Conservation (phyloP, 2,113 vertebrate species). For the Oncorhynchus clarkii region DNA sequence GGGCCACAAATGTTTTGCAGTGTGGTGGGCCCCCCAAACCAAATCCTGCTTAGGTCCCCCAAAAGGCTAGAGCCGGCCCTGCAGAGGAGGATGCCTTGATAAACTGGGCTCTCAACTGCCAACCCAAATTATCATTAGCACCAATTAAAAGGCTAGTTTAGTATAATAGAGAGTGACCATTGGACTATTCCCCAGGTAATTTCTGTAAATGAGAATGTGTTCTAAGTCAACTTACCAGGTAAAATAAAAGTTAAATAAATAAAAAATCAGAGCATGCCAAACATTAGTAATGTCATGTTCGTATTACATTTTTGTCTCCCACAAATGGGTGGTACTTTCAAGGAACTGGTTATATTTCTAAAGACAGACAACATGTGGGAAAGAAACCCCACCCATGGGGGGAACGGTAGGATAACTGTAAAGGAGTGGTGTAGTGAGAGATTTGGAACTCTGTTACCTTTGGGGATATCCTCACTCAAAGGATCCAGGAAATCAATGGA, state of each 20-base stretch:
- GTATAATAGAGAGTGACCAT: constrained; percentile 7
- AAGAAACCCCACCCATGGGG: background rate
- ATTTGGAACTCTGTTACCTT: constrained; percentile 72
- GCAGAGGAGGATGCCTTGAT: constrained; percentile 5
- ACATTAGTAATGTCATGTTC: background rate
- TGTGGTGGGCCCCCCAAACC: too few species aligned
- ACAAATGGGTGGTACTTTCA: background rate
- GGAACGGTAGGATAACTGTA: background rate
- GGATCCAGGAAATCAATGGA: constrained; percentile 87
- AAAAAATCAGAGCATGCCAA: background rate
- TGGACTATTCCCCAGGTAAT: too few species aligned
- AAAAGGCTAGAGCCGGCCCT: too few species aligned
- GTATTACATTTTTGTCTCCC: background rate
- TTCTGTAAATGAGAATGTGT: too few species aligned
- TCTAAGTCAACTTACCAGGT: too few species aligned
- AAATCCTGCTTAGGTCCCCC: too few species aligned
- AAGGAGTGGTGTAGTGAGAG: background rate
- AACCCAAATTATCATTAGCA: background rate
- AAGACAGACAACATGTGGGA: background rate
- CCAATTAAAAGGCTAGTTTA: background rate
- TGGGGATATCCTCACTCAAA: constrained; percentile 85
- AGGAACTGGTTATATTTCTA: background rate
- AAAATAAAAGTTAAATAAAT: too few species aligned
- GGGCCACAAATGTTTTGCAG: too few species aligned
- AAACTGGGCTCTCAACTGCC: background rate